phyloP scores from a whole-genome alignment of 2,888 invertebrate genomes.

The Biston stratarius region DNA sequence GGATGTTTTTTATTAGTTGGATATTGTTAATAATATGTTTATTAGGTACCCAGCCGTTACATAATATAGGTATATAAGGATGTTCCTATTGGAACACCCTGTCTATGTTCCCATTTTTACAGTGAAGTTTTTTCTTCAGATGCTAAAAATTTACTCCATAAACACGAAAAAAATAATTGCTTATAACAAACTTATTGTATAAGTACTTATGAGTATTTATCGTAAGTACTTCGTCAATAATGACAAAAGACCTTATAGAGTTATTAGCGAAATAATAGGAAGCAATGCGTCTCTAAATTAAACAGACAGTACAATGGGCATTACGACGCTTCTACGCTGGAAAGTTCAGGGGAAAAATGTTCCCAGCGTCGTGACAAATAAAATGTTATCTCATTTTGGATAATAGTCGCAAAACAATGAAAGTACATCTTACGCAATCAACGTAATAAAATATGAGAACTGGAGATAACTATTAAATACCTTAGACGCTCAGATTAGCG shows the following conservation, averaged over 20 bases:
- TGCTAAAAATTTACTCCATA: too few relatives aligned
- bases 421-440: constrained; percentile 48
- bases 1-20: too few relatives aligned
- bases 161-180: too few relatives aligned
- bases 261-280: constrained; percentile 36
- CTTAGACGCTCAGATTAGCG: constrained; percentile 35
- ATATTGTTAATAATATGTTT: too few relatives aligned
- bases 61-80: too few relatives aligned
- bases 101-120: too few relatives aligned
- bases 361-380: constrained; percentile 71
- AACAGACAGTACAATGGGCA: constrained; percentile 54
- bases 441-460: constrained; percentile 39
- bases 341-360: constrained; percentile 71
- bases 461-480: constrained; percentile 38
- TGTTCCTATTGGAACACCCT: too few relatives aligned
- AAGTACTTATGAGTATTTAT: background rate
- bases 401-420: constrained; percentile 74
- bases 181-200: too few relatives aligned
- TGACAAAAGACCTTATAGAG: constrained; percentile 27
- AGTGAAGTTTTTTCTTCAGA: too few relatives aligned
- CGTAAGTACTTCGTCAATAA: constrained; percentile 2
- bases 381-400: constrained; percentile 76
- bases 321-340: constrained; percentile 62
- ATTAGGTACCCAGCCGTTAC: too few relatives aligned
- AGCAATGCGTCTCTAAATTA: constrained; percentile 40